Percentiles rank a stretch among this genome's conserved stretches.
phyloP scores from a whole-genome alignment of 2,113 vertebrate genomes.

The Sander vitreus region DNA sequence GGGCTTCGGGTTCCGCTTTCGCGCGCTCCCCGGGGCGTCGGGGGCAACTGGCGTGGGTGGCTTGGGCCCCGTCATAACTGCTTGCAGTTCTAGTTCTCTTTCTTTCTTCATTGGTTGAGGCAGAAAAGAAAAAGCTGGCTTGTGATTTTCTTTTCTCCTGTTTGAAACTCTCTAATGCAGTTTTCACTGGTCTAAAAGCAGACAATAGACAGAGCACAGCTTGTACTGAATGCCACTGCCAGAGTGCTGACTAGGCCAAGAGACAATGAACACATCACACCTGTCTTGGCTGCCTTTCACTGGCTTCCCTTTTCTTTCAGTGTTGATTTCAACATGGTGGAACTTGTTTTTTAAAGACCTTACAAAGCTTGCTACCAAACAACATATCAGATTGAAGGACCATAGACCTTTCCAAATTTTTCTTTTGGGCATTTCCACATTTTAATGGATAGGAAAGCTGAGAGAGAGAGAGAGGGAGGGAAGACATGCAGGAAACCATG shows the following conservation, averaged over 20 bases:
- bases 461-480: too few relatives aligned
- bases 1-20: too few relatives aligned
- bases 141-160: conserved; percentile 6
- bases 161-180: not conserved
- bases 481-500: too few relatives aligned
- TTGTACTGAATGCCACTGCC: conserved; percentile 13
- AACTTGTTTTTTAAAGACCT: conserved; percentile 26
- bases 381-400: conserved; percentile 13
- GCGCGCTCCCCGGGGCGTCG: too few relatives aligned
- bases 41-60: too few relatives aligned
- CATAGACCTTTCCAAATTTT: not conserved
- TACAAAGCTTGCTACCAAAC: not conserved
- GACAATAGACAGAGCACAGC: conserved; percentile 35
- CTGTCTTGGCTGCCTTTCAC: conserved; percentile 30
- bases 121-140: not conserved
- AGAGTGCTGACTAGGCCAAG: conserved; percentile 41
- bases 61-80: too few relatives aligned
- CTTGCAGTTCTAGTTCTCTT: too few relatives aligned
- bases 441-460: too few relatives aligned
- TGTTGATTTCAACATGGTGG: conserved; percentile 21
- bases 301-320: conserved; percentile 1
- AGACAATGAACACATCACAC: conserved; percentile 47
- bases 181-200: not conserved
- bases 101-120: not conserved
- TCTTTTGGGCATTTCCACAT: too few relatives aligned